Percentiles rank a stretch among this genome's conserved stretches.
These are phyloP conservation scores for Nasonia oneida DNA, from an alignment of 2,888 invertebrate species.

Conservation along the genomic window DNA sequence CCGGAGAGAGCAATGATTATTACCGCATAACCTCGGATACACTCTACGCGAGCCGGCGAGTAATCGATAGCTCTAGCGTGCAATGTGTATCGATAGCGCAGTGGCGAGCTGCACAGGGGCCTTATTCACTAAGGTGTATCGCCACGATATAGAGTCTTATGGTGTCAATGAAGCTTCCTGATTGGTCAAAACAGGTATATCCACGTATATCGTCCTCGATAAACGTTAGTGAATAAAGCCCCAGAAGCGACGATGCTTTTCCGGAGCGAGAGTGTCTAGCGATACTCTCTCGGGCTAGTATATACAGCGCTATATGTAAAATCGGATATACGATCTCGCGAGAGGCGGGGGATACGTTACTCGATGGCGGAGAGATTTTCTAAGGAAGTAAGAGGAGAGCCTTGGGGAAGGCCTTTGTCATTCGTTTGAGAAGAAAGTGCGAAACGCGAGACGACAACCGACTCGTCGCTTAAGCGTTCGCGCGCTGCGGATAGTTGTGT, in stretches of 20 bases:
- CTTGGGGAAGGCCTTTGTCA: conserved; percentile 27
- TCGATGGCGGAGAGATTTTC: conserved; percentile 48
- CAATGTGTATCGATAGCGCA: conserved; percentile 24
- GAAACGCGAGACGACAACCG: conserved; percentile 39
- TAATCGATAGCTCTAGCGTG: conserved; percentile 55
- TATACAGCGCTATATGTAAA: conserved; percentile 42
- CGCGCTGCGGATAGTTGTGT: not conserved
- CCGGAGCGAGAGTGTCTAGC: not conserved
- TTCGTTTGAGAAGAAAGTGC: conserved; percentile 29
- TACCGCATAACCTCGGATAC: conserved; percentile 22
- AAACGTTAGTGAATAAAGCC: too few species aligned
- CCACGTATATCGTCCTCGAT: too few species aligned
- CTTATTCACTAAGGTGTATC: too few species aligned
- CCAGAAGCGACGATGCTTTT: conserved; percentile 20
- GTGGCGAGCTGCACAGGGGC: not conserved
- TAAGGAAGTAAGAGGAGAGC: conserved; percentile 47
- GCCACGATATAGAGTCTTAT: too few species aligned
- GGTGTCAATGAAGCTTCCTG: too few species aligned
- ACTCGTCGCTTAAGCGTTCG: not conserved
- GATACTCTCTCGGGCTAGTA: conserved; percentile 12
- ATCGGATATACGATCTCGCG: conserved; percentile 52
- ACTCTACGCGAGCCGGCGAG: not conserved
- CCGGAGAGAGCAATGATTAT: conserved; percentile 39
- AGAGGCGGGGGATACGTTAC: conserved; percentile 27
- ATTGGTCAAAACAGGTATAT: too few species aligned